Evolutionary conservation across 1,140 invertebrate genomes (phyloP), one percentile per base, ranked within the genome.

Genomic region (Macrosteles quadrilineatus): DNA sequence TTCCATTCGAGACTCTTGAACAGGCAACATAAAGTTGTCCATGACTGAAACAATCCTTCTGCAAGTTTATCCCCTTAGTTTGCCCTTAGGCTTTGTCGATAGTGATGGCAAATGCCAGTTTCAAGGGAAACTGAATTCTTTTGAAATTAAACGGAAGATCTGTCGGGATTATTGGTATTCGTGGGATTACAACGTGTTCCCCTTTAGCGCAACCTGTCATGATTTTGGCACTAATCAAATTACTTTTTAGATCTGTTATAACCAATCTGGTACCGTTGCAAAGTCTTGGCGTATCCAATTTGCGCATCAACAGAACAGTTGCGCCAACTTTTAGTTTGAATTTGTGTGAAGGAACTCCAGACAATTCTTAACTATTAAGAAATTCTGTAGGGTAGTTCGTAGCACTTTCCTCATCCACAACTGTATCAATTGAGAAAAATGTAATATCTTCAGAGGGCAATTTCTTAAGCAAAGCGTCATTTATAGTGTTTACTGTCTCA

Each of bases 211-310:
- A 31, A 1, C 68, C 71, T 17, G 43, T 69, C 9, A 69, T 23
- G 47, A 73, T 70, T 19, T 57, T 72, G 14, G 62, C 68, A 67
- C 70, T 57, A 30, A 62, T 81, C 79, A 68, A 77, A 80, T 75
- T 75, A 12, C 67, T 72, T 66, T 73, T 78, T 65, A 81, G 73
- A 73, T 76, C 79, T 77, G 76, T 79, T 47, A 82, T 75, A 30
- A 43, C 67, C 31, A 83, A 74, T 74, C 80, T 36, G 67, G 82
- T 83, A 25, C 80, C 80, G 73, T 81, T 83, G 74, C 78, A 83
- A 27, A 83, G 77, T 71, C 73, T 25, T 70, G 81, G 78, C 68
- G 77, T 74, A 53, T 78, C 78, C 57, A 78, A 72, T 71, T 80
- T 80, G 64, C 76, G 70, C 1, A 83, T 69, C 43, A 83, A 57